phyloP scores from a whole-genome alignment of 2,888 invertebrate genomes.

The Caenorhabditis sinica region DNA sequence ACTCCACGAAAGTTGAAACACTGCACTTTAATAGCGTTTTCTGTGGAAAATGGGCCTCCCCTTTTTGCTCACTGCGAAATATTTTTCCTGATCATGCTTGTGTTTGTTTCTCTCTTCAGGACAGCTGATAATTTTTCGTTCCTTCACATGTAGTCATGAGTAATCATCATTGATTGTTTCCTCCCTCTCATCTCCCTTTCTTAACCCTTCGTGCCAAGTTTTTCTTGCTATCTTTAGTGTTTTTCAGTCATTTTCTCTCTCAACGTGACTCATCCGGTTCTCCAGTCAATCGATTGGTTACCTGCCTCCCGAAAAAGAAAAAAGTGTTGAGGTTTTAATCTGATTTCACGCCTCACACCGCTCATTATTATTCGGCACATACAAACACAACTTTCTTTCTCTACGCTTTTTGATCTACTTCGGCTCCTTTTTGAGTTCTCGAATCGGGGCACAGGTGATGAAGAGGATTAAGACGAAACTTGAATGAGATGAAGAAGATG shows the following conservation, averaged over 20 bases:
- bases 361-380: constrained; percentile 56
- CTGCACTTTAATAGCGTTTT: neutral
- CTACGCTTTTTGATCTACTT: neutral
- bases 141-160: constrained; percentile 41
- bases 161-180: constrained; percentile 43
- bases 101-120: constrained; percentile 12
- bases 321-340: constrained; percentile 46
- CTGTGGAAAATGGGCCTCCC: neutral
- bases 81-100: constrained; percentile 1
- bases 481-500: constrained; percentile 27
- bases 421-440: constrained; percentile 20
- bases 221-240: constrained; percentile 21
- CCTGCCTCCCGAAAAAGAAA: constrained; percentile 17
- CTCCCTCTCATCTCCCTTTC: constrained; percentile 15
- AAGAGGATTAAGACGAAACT: constrained; percentile 48
- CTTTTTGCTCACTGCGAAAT: neutral
- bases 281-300: constrained; percentile 48
- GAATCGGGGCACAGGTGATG: constrained; percentile 4
- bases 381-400: constrained; percentile 12
- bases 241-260: constrained; percentile 32
- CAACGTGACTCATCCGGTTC: constrained; percentile 19
- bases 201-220: neutral
- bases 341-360: constrained; percentile 49
- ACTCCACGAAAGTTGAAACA: neutral
- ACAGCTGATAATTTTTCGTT: constrained; percentile 45